Base-by-base conservation (phyloP, 2,797 vertebrate genomes). In the Morus bassanus region DNA sequence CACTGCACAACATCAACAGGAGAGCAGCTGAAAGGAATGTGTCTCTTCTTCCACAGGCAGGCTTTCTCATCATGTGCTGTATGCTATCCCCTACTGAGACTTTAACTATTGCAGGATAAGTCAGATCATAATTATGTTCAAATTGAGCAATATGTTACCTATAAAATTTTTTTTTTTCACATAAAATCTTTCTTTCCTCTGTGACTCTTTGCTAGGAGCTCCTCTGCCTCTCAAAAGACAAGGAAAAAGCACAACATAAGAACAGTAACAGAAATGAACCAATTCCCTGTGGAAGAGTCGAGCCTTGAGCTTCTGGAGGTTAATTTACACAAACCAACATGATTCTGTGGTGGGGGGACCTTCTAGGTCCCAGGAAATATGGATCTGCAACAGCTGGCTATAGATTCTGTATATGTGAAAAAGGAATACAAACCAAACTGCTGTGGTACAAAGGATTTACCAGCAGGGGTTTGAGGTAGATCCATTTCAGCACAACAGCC, bases 261-360 rank as follows among this genome's bases (percentile, higher is more conserved):
- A 61, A 6, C 10, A 46, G 4, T 18, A 43, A 73, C 2, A 1
- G 37, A 81, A 39, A 35, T 24, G 13, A 73, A 59, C 2, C 0
- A 3, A 25, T 64, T 74, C 8, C 11, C 35, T 17, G 6, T 0
- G 0, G 30, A 61, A 81, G 13, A 64, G 37, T 9, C 61, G 33
- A 83, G 13, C 31, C 48, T 43, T 57, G 30, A 68, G 21, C 2
- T 90, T 75, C 50, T 84, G 39, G 33, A 59, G 13, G 25, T 37
- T 48, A 50, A 22, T 45, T 70, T 45, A 51, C 2, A 1, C 24
- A 78, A 54, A 63, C 5, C 1, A 10, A 27, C 3, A 18, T 0
- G 3, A 31, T 27, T 3, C 13, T 28, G 1, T 0, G 0, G 5
- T 33, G 30, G 4, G 11, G 31, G 6, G 21, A 11, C 2, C 4